phyloP scores from a whole-genome alignment of 64 coral and sea anemone genomes.

The Stichodactyla helianthus region DNA sequence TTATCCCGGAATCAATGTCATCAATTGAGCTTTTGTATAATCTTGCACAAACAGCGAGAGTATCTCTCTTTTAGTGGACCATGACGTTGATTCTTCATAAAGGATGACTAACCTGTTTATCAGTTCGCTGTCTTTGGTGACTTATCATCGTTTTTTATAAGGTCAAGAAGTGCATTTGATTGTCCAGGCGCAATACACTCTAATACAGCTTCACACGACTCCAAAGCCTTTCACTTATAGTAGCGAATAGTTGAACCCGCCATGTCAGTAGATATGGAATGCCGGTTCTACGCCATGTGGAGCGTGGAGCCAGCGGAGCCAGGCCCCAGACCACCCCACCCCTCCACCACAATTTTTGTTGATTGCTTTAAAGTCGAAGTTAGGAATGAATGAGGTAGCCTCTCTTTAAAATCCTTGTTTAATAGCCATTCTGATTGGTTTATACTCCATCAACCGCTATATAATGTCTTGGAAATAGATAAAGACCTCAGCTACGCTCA shows the following conservation, averaged over 20 bases:
- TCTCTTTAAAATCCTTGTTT: too few species aligned
- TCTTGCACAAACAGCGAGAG: conserved; percentile 54
- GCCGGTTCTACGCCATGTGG: too few species aligned
- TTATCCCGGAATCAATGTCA: conserved; percentile 29
- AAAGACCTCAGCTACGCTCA: too few species aligned
- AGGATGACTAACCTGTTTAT: conserved; percentile 24
- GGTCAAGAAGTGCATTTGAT: conserved; percentile 5
- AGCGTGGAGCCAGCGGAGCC: too few species aligned
- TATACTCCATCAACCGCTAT: too few species aligned
- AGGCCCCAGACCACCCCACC: too few species aligned
- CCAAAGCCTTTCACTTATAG: conserved; percentile 35
- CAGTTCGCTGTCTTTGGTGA: background rate
- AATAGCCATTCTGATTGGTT: too few species aligned
- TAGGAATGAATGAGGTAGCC: too few species aligned
- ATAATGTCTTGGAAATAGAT: too few species aligned
- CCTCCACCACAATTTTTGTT: too few species aligned
- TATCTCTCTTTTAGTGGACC: conserved; percentile 37
- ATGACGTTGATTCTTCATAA: conserved; percentile 52
- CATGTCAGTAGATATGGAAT: too few species aligned
- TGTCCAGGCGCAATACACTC: conserved; percentile 50
- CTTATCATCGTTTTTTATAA: background rate
- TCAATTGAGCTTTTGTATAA: conserved; percentile 43
- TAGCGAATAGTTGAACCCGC: conserved; percentile 21
- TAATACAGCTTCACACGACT: conserved; percentile 15
- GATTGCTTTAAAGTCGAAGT: too few species aligned